Evolutionary conservation across 2,113 vertebrate genomes (phyloP), one percentile per base, ranked within the genome.

Genomic region (Morone chrysops): DNA sequence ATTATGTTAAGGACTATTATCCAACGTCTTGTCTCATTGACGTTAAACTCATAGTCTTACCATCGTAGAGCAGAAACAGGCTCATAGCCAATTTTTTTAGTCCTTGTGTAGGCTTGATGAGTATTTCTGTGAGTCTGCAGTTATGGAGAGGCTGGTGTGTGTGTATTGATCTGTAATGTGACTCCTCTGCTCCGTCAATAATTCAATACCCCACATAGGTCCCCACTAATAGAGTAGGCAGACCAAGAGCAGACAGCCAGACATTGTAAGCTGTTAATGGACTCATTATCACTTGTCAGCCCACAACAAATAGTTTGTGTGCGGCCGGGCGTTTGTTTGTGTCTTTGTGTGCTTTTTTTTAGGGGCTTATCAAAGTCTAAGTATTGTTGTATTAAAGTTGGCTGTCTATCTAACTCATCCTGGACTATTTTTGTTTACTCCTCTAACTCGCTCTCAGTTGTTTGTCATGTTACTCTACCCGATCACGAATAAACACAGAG

Each of bases 101-200:
- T 54, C 43, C 60, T 47, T 16, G 20, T 43, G 25, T 57, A 3
- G 45, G 14, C 12, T 13, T 18, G 8, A 18, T 47, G 48, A 51
- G 36, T 40, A 47, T 67, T 81, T 66, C 47, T 68, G 62, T 71
- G 45, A 20, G 36, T 50, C 59, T 48, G 56, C 70, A 17, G 54
- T 40, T 66, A 78, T 69, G 45, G 59, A 75, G 74, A 38, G 40
- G 71, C 86, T 65, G 67, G 6, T 80, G 54, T 75, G 60, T 70
- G 79, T 54, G 50, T 69, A 90, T 88, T 86, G 92, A 92, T 90
- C 65, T 69, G 85, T 67, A 84, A 84, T 51, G 80, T 20, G 80
- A 90, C 80, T 83, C 85, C 65, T 70, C 62, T 68, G 22, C 72
- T 75, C 70, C 0, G 56, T 65, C 78, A 16, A 88, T 82, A 82